phyloP scores from a whole-genome alignment of 2,113 vertebrate genomes.

The Clinocottus analis region DNA sequence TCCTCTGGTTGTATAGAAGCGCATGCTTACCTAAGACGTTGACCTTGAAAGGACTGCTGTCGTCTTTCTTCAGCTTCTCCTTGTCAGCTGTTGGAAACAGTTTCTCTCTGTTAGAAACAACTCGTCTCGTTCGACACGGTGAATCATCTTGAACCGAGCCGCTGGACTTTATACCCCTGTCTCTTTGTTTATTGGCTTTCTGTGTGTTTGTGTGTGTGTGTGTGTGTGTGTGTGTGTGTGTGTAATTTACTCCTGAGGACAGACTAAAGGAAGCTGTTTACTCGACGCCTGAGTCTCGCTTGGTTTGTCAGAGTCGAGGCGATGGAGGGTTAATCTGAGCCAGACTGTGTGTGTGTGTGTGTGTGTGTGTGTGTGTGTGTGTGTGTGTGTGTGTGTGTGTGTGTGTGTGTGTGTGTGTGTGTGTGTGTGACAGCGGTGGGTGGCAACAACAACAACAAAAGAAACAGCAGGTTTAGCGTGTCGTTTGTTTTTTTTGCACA shows the following conservation, averaged over 20 bases:
- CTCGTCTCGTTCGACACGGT: too few species aligned
- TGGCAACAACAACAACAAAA: slow-evolving; percentile 26
- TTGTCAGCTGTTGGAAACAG: slow-evolving; percentile 68
- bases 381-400: slow-evolving; percentile 11
- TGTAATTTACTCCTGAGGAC: slow-evolving; percentile 34
- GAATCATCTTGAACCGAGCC: too few species aligned
- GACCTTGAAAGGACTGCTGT: slow-evolving; percentile 74
- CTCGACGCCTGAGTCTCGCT: slow-evolving; percentile 39
- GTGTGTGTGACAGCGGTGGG: not conserved
- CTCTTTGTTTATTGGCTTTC: not conserved
- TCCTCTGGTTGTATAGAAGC: too few species aligned
- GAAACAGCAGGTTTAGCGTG: slow-evolving; percentile 13
- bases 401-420: slow-evolving; percentile 4
- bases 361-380: slow-evolving; percentile 18
- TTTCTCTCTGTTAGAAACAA: not conserved
- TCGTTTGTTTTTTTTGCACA: slow-evolving; percentile 23
- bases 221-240: slow-evolving; percentile 1
- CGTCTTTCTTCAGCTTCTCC: slow-evolving; percentile 79
- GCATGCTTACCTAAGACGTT: slow-evolving; percentile 75
- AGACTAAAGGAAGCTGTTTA: slow-evolving; percentile 56
- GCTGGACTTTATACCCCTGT: slow-evolving; percentile 16
- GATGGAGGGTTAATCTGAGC: slow-evolving; percentile 43
- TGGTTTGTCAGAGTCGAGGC: slow-evolving; percentile 40
- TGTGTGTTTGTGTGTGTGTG: slow-evolving; percentile 14
- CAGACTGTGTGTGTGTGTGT: not conserved